Evolutionary conservation across 2,888 invertebrate genomes (phyloP), one percentile per base, ranked within the genome.

Genomic region (Eretmocerus hayati): DNA sequence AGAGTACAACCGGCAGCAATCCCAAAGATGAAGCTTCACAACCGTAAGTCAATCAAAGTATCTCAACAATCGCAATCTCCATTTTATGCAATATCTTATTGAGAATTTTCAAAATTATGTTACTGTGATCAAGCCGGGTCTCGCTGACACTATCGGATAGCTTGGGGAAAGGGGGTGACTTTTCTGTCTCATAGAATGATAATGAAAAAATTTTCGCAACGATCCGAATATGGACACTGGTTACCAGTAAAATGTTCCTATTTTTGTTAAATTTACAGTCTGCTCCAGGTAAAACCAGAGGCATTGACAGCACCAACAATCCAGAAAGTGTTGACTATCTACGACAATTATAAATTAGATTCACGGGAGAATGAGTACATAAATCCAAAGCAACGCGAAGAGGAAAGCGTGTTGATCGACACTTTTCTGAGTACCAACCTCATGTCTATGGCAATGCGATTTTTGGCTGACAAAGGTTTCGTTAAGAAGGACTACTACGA

Each of bases 261-360:
- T n/a, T n/a, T n/a, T n/a, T n/a, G n/a, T n/a, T 8, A 31, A 11
- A 11, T 18, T 15, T 15, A 13, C 69, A 90, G 90, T 51, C 77
- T 90, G 50, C 68, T 90, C 33, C 76, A 75, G 15, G 77, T 88
- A 19, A 76, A 81, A 53, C 62, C 78, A 9, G 79, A 77, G 56
- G 82, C 77, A 18, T 80, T 80, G 68, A 76, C 81, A 65, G 82
- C 84, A 55, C 76, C 82, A 5, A 89, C 91, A 2, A 81, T 92
- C 52, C 78, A 83, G 56, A 85, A 83, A 61, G 77, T 93, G 58
- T 66, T 56, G 32, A 50, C 60, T 4, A 77, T 95, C 36, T 81
- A 87, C 66, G 87, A 95, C 67, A 94, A 95, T 71, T 95, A 93
- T 66, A 83, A 90, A 62, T 74, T 84, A 50, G 81, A 86, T 57